phyloP scores from a whole-genome alignment of 2,797 vertebrate genomes.

The Pantherophis vulpinus region DNA sequence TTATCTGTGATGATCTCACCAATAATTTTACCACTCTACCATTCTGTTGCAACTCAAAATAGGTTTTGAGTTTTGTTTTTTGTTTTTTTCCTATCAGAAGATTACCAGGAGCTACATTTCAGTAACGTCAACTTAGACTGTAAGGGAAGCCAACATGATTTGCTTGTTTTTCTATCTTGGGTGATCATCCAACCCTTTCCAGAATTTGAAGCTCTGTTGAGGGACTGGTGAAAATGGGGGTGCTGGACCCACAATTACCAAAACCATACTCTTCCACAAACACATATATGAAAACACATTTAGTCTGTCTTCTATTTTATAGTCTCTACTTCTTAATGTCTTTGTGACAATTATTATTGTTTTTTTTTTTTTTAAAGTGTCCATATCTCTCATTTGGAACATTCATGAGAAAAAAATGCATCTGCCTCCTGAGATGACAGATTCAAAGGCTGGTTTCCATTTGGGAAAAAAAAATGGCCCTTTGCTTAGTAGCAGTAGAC shows the following conservation, averaged over 20 bases:
- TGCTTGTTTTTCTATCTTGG: not conserved
- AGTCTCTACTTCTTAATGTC: not conserved
- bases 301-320: not conserved
- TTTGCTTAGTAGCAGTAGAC: constrained; percentile 15
- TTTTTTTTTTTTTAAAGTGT: not conserved
- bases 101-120: not conserved
- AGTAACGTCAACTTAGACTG: not conserved
- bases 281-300: not conserved
- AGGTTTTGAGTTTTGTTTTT: too few relatives aligned
- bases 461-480: not conserved
- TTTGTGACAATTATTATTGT: not conserved
- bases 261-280: not conserved
- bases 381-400: not conserved
- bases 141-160: not conserved
- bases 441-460: constrained; percentile 17
- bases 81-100: not conserved
- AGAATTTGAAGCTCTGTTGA: not conserved
- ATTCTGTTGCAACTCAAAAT: not conserved
- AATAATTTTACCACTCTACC: not conserved
- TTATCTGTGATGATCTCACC: not conserved
- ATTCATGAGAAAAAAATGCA: constrained; percentile 19
- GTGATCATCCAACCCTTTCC: not conserved
- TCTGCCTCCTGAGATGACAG: constrained; percentile 1
- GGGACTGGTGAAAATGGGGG: not conserved
- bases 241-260: not conserved